Conservation (phyloP, 2,113 vertebrate species). For the Cynopterus brachyotis region DNA sequence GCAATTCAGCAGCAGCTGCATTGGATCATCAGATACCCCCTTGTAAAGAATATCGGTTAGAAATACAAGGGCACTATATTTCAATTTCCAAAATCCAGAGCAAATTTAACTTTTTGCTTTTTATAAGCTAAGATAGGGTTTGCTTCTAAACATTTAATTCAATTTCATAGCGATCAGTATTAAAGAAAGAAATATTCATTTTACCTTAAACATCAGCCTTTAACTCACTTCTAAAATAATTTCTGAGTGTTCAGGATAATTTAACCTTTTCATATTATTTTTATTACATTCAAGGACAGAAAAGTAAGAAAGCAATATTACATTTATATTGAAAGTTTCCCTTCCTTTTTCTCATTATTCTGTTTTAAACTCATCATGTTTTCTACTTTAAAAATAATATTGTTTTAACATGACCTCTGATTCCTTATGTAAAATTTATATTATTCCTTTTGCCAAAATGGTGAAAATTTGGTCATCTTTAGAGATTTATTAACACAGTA, state of each 20-base stretch:
- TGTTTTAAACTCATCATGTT: not conserved
- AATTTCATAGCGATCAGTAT: conserved; percentile 19
- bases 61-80: conserved; percentile 39
- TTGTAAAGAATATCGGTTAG: conserved; percentile 3
- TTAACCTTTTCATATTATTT: conserved; percentile 14
- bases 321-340: not conserved
- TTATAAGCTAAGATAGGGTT: conserved; percentile 48
- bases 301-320: not conserved
- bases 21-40: not conserved
- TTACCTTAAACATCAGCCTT: not conserved
- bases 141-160: conserved; percentile 50
- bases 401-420: not conserved
- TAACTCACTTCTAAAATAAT: not conserved
- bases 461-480: not conserved
- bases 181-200: conserved; percentile 66
- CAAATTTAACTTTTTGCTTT: conserved; percentile 31
- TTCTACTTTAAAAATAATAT: not conserved
- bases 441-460: not conserved
- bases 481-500: not conserved
- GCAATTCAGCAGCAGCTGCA: not conserved
- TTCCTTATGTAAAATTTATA: conserved; percentile 36
- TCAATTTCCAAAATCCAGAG: conserved; percentile 54
- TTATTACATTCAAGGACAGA: not conserved
- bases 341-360: not conserved
- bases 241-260: not conserved